Percentiles rank a stretch among this genome's conserved stretches.
phyloP scores from a whole-genome alignment of 2,113 vertebrate species.

The rat (Rattus norvegicus) region DNA sequence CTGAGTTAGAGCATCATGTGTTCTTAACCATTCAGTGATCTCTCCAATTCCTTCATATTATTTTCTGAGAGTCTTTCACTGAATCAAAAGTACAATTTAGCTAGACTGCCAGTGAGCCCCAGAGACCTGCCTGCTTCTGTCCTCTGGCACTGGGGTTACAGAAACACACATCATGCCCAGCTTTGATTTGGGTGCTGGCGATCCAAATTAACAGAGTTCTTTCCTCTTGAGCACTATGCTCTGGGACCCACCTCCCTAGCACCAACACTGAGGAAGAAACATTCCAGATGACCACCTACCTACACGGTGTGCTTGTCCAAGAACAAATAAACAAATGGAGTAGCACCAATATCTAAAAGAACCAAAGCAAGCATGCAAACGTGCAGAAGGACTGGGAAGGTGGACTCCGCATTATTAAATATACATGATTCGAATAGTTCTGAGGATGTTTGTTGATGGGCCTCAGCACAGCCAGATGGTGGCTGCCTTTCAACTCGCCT shows the following conservation, averaged over 20 bases:
- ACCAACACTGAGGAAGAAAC: not conserved
- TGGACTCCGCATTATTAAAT: not conserved
- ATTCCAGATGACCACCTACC: not conserved
- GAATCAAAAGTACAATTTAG: not conserved
- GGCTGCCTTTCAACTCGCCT: constrained; percentile 33
- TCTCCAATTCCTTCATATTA: not conserved
- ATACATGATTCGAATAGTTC: constrained; percentile 55
- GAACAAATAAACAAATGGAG: not conserved
- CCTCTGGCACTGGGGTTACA: no score
- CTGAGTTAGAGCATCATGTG: not conserved
- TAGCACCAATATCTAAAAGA: not conserved
- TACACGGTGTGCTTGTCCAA: not conserved
- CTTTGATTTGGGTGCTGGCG: not conserved
- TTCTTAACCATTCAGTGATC: not conserved
- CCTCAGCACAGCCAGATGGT: constrained; percentile 46
- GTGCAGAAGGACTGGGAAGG: constrained; percentile 22
- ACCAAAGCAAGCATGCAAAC: not conserved
- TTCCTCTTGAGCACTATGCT: not conserved
- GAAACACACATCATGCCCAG: not conserved
- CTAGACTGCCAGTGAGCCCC: not conserved
- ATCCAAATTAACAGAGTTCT: not conserved
- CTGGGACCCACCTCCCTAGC: not conserved
- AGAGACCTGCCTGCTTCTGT: not conserved
- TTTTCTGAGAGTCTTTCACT: not conserved
- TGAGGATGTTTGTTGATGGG: constrained; percentile 35